These are phyloP conservation scores for Lepidocyrtoides sp. DNA, from an alignment of 2,888 invertebrate species.

Conservation along the genomic window DNA sequence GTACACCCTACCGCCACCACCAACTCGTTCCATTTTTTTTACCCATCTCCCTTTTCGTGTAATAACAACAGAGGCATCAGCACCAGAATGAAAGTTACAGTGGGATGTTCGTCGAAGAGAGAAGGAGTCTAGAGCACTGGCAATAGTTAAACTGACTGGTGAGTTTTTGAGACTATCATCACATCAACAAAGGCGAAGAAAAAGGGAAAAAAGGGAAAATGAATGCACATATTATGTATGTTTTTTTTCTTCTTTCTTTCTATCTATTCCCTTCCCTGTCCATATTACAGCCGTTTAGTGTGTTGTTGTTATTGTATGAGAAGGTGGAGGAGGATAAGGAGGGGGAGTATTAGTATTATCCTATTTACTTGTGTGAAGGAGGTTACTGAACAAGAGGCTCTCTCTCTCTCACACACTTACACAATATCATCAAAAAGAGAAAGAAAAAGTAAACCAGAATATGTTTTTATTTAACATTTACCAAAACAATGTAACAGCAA, in stretches of 20 bases:
- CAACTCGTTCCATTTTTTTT: neutral
- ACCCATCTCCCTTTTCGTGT: neutral
- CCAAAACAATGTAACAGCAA: neutral
- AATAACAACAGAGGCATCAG: neutral
- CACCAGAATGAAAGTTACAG: neutral
- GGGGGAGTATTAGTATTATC: neutral
- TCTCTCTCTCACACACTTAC: neutral
- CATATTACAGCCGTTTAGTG: neutral
- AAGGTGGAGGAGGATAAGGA: neutral
- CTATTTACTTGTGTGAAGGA: neutral
- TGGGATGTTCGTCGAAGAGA: too few species aligned
- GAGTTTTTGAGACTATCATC: neutral
- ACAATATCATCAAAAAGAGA: too few species aligned
- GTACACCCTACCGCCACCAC: neutral
- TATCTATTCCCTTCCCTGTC: neutral
- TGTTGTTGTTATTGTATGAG: too few species aligned
- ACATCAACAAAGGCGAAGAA: neutral
- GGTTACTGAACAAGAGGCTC: neutral
- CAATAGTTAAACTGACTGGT: neutral
- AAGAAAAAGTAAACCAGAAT: too few species aligned
- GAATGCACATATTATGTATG: neutral
- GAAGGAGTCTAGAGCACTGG: too few species aligned
- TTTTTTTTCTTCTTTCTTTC: neutral
- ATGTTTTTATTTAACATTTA: slow-evolving; percentile 20
- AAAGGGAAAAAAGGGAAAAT: too few species aligned